Base-by-base conservation (phyloP, 2,888 invertebrate genomes). In the Eupithecia inturbata region DNA sequence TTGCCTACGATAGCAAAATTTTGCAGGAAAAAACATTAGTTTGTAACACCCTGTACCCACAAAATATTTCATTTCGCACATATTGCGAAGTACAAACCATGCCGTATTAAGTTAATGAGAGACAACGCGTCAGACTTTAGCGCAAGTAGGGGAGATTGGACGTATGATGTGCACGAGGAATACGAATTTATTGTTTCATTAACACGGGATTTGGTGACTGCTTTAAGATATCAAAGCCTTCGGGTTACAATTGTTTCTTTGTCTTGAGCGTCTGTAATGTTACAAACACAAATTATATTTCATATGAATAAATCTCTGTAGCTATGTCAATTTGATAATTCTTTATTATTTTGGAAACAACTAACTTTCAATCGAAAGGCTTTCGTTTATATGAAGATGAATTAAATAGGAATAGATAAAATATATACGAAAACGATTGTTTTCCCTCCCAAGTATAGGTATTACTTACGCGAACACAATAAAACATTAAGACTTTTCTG, bases 101-200 rank as follows among this genome's bases (percentile, higher is more conserved):
- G 88, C 87, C 89, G 85, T 92, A 93, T 93, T 92, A 92, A 92
- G 91, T 90, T 92, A 92, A 93, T 92, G 92, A 93, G 92, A 87
- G 89, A 89, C 91, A 91, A 88, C 87, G 85, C 86, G 91, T 89
- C 89, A 88, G 85, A 83, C 82, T 77, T 82, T 82, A 80, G 84
- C 83, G 66, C 78, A 79, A 82, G 80, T 78, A 82, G 87, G 88
- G 83, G 82, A 84, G 86, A 86, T 85, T 85, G 85, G 84, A 84
- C 83, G 75, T 80, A 82, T 81, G 82, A 83, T 77, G 75, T 77
- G 83, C 82, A 82, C 80, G 73, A 81, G 81, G 89, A 88, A 88
- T 88, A 91, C 87, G 83, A 90, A 91, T 91, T 89, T 91, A 92
- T 91, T 89, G 91, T 92, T 92, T 92, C 88, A 91, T 92, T 91